Conservation (phyloP, 30 jellyfish, hydroid and myxozoan species). For the Turritopsis rubra region DNA sequence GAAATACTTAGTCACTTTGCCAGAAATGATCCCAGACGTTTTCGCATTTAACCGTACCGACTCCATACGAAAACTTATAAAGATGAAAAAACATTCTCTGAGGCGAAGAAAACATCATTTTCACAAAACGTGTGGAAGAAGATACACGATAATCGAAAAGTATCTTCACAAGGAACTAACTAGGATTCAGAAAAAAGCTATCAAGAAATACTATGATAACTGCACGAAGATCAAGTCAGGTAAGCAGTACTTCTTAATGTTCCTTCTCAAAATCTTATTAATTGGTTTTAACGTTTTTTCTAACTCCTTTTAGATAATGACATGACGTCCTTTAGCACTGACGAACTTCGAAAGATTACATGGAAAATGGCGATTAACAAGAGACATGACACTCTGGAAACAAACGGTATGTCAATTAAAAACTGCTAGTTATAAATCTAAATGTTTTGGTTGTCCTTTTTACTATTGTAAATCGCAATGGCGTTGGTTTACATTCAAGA, state of each 20-base stretch:
- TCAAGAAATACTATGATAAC: neutral
- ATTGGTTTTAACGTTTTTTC: neutral
- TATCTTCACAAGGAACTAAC: neutral
- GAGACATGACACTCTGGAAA: neutral
- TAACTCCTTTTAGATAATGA: neutral
- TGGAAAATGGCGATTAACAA: neutral
- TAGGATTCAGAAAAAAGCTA: neutral
- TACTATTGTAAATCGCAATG: too few species aligned
- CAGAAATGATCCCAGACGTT: neutral
- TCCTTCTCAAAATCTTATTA: neutral
- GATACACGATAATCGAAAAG: neutral
- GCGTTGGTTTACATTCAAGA: too few species aligned
- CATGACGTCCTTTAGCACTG: neutral
- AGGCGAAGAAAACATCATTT: slow-evolving; percentile 9
- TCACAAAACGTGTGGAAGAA: slow-evolving; percentile 3
- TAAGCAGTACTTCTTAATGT: neutral
- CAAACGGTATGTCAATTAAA: neutral
- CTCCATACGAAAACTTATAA: neutral
- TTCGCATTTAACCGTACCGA: neutral
- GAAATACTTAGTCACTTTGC: neutral
- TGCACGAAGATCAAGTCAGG: slow-evolving; percentile 12
- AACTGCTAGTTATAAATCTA: too few species aligned
- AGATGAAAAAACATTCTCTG: neutral
- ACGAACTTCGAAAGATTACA: neutral
- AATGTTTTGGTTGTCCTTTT: too few species aligned